Evolutionary conservation across 2,888 invertebrate genomes (phyloP), one percentile per base, ranked within the genome.

Genomic region (Acleris literana): DNA sequence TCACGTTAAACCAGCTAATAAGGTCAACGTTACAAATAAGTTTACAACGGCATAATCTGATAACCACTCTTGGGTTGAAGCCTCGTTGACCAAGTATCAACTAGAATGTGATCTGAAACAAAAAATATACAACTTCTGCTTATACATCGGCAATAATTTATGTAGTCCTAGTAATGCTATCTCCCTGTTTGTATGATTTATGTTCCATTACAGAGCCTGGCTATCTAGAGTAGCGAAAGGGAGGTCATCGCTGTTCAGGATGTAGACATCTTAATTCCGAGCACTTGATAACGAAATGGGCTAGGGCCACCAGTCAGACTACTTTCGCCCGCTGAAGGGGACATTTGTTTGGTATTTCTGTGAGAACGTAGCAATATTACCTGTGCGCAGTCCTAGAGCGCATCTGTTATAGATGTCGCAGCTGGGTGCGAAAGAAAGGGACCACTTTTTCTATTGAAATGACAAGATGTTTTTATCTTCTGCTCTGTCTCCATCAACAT

Each of bases 1-100:
- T 80, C 77, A 80, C 85, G 86, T 87, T 82, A 77, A 83, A 76
- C 78, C 86, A 86, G 88, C 87, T 88, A 87, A 88, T 83, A 84
- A 83, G 88, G 77, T 73, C 74, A 80, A 77, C 78, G 70, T 53
- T 60, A 67, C 69, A 71, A 67, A 63, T 64, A 64, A 53, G 48
- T 43, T 52, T 56, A 57, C 68, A 49, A 67, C 25, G 33, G 43
- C 29, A 52, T 60, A 51, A 56, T 61, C 56, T 52, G 56, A 57
- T 63, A 48, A 51, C 55, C 29, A 56, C 65, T 65, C 61, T 66
- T 56, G 22, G 52, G 61, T 61, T 25, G 44, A 5, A 18, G 7
- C 39, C 54, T 44, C 64, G 49, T 55, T 13, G 54, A 56, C 49
- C 43, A 25, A 18, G n/a, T 63, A 16, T 69, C 68, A 68, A 60